A percentile compares a stretch with the other conserved stretches of the same genome.
phyloP scores from a whole-genome alignment of 2,888 invertebrate genomes.

The Xestia sexstrigata region DNA sequence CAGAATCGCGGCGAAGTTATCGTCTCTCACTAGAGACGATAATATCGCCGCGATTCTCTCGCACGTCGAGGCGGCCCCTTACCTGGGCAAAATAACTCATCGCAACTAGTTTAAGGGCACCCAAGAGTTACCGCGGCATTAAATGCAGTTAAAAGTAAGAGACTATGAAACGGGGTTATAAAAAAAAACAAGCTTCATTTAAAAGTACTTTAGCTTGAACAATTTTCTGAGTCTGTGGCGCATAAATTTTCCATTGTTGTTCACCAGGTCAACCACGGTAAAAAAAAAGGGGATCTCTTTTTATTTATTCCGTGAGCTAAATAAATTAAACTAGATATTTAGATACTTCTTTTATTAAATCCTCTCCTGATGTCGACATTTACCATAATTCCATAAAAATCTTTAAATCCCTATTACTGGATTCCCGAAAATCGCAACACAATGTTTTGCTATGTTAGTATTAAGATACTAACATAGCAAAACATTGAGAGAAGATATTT shows the following conservation, averaged over 20 bases:
- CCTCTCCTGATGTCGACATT: no score
- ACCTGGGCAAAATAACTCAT: background rate
- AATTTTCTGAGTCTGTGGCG: constrained; percentile 2
- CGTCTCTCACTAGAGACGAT: no score
- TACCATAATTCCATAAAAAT: no score
- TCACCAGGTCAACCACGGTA: background rate
- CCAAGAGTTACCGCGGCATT: background rate
- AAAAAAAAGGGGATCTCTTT: background rate
- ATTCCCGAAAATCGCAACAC: no score
- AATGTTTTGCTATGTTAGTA: no score
- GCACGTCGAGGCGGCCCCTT: no score
- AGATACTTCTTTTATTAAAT: no score
- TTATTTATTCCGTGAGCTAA: background rate
- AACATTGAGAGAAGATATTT: no score
- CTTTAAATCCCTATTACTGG: no score
- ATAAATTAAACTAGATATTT: background rate
- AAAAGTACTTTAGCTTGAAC: background rate
- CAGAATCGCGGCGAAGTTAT: no score
- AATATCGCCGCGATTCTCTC: no score
- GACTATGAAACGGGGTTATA: background rate
- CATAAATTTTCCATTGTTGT: background rate
- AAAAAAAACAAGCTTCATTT: background rate
- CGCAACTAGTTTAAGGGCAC: constrained; percentile 5
- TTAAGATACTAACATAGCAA: no score
- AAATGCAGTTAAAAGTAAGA: constrained; percentile 4